Percentiles rank a stretch among this genome's conserved stretches.
Conservation (phyloP, 2,113 vertebrate species). For the Cettia cetti region DNA sequence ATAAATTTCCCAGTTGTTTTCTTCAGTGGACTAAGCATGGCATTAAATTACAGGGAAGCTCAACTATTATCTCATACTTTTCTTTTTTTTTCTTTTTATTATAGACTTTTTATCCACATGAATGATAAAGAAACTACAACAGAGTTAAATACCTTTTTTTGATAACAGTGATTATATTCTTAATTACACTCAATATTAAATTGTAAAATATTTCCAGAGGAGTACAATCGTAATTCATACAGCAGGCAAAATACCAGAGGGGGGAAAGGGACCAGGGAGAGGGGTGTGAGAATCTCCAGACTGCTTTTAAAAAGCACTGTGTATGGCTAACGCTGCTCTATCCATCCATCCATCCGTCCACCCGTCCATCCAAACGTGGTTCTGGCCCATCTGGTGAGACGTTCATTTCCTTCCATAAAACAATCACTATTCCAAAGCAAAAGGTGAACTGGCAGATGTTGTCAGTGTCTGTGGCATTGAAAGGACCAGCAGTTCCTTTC, state of each 20-base stretch:
- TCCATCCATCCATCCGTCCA: background rate
- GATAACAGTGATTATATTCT: slow-evolving; percentile 90
- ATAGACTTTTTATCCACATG: slow-evolving; percentile 98
- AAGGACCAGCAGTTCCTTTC: background rate
- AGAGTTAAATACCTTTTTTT: slow-evolving; percentile 95
- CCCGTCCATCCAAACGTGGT: background rate
- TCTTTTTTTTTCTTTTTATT: slow-evolving; percentile 74
- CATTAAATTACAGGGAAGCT: slow-evolving; percentile 69
- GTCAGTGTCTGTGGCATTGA: background rate
- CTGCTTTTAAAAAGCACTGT: slow-evolving; percentile 65
- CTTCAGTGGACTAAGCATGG: background rate
- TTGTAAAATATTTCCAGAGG: slow-evolving; percentile 85
- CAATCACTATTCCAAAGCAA: slow-evolving; percentile 47
- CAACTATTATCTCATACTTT: slow-evolving; percentile 68
- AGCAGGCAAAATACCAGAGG: slow-evolving; percentile 80
- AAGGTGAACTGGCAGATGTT: slow-evolving; percentile 17
- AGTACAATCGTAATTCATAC: slow-evolving; percentile 81
- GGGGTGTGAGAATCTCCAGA: slow-evolving; percentile 46
- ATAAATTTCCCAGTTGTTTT: background rate
- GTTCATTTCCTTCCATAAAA: background rate
- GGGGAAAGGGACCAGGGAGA: slow-evolving; percentile 22
- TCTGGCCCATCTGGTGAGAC: slow-evolving; percentile 20
- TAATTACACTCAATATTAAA: slow-evolving; percentile 88
- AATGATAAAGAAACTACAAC: slow-evolving; percentile 99
- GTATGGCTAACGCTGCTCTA: slow-evolving; percentile 54